Percentiles rank a stretch among this genome's conserved stretches.
These are phyloP conservation scores for Cynocephalus volans DNA, from an alignment of 2,113 vertebrate genomes.

Conservation along the genomic window DNA sequence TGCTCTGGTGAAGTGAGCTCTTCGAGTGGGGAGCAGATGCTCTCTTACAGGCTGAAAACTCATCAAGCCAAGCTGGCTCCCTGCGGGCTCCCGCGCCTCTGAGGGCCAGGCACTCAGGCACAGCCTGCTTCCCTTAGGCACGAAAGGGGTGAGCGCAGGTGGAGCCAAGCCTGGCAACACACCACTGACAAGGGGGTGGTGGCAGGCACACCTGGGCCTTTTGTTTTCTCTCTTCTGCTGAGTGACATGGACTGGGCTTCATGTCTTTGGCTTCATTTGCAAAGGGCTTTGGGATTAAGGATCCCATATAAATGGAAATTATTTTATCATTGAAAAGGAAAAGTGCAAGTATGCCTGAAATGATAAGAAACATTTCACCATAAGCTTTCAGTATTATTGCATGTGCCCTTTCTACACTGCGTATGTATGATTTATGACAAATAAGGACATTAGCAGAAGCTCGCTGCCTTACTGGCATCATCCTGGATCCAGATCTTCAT, in stretches of 20 bases:
- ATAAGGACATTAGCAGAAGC: background rate
- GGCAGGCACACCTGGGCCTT: background rate
- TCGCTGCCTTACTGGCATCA: background rate
- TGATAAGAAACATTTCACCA: background rate
- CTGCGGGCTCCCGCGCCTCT: background rate
- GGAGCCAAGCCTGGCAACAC: background rate
- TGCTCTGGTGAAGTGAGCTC: constrained; percentile 37
- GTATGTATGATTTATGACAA: no score
- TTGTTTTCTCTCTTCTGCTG: constrained; percentile 37
- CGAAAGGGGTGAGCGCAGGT: accelerated
- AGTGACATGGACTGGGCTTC: background rate
- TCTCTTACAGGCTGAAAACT: no score
- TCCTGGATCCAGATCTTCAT: background rate
- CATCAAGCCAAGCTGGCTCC: background rate
- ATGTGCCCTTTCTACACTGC: background rate
- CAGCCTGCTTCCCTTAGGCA: background rate
- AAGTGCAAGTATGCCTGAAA: background rate
- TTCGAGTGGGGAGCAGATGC: background rate
- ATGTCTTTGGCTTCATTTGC: constrained; percentile 51
- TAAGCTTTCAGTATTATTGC: background rate
- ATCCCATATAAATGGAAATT: constrained; percentile 74
- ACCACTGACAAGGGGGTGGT: background rate
- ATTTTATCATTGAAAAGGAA: constrained; percentile 56
- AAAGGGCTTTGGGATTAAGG: constrained; percentile 58
- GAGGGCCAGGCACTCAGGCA: background rate